phyloP scores from a whole-genome alignment of 2,113 vertebrate species.

The Phodopus roborovskii region DNA sequence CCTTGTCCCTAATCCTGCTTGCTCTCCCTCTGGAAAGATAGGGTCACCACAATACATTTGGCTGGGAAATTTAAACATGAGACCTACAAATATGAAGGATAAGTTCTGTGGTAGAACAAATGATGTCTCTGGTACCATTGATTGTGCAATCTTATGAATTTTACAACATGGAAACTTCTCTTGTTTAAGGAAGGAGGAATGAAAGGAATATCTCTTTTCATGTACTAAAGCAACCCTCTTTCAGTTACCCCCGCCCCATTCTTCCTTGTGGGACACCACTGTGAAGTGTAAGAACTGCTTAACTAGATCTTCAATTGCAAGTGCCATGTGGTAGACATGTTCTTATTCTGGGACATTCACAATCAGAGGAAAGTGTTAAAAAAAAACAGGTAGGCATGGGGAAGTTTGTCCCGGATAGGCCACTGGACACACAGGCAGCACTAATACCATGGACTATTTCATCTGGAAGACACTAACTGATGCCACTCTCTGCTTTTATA shows the following conservation, averaged over 20 bases:
- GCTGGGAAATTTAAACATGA: background rate
- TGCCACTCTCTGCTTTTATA: background rate
- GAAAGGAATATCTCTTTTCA: background rate
- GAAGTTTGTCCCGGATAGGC: too few relatives aligned
- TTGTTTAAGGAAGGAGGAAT: background rate
- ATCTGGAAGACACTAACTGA: background rate
- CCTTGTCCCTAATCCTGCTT: background rate
- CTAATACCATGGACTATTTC: background rate
- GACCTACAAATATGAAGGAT: background rate
- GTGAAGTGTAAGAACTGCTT: background rate
- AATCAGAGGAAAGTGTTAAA: rapidly evolving
- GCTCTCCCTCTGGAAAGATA: background rate
- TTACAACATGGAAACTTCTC: background rate
- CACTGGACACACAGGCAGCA: too few relatives aligned
- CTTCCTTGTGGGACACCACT: background rate
- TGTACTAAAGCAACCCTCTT: rapidly evolving
- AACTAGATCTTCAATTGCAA: background rate
- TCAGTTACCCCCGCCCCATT: background rate
- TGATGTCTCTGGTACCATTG: background rate
- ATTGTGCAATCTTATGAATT: rapidly evolving
- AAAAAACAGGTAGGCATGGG: background rate
- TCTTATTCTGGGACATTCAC: background rate
- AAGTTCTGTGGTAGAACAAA: background rate
- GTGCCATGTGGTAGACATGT: background rate
- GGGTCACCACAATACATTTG: background rate